Evolutionary conservation across 2,113 vertebrate genomes (phyloP).

Genomic region (Chionis minor): DNA sequence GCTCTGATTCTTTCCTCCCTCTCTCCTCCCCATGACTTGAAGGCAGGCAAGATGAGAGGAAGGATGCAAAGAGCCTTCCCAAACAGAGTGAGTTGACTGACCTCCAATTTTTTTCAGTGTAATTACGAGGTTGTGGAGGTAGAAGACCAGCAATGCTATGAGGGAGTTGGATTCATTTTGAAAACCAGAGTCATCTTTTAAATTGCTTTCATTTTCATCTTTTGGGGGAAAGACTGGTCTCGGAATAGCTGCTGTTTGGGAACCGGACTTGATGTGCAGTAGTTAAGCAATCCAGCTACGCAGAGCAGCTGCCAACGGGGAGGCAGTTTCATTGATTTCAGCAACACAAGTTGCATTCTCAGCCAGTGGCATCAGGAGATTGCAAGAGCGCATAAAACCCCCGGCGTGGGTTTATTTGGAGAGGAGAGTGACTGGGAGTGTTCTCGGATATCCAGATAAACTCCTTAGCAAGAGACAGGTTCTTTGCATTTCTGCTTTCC

Average conservation of each 20-base stretch:
- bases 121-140: background rate
- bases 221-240: background rate
- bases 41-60: background rate
- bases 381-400: background rate
- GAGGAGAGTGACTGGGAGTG: background rate
- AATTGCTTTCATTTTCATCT: background rate
- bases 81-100: background rate
- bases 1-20: background rate
- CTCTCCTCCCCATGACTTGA: background rate
- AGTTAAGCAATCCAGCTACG: background rate
- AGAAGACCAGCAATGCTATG: background rate
- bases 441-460: background rate
- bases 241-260: background rate
- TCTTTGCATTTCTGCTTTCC: background rate
- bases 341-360: background rate
- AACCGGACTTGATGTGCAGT: background rate
- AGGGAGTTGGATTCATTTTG: background rate
- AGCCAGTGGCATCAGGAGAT: background rate
- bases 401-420: background rate
- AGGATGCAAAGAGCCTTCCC: background rate
- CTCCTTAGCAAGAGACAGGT: background rate
- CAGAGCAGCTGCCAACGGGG: background rate
- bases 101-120: background rate
- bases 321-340: background rate
- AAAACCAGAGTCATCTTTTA: background rate